A percentile compares a stretch with the other conserved stretches of the same genome.
Conservation (phyloP, 2,113 vertebrate genomes). For the Tretioscincus oriximinensis region DNA sequence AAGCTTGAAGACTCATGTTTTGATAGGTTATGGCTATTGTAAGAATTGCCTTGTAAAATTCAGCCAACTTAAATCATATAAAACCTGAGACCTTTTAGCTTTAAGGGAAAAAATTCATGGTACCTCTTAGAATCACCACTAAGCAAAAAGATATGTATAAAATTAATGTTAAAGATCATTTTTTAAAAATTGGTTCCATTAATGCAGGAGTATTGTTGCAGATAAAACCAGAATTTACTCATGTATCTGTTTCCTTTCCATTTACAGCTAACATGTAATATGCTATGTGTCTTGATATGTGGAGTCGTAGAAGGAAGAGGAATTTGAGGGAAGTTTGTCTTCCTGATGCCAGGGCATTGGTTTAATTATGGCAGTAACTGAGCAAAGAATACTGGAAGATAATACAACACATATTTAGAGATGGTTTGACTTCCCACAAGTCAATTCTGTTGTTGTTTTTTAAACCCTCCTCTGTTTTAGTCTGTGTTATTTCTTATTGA, state of each 20-base stretch:
- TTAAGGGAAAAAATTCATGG: background rate
- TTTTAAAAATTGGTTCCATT: background rate
- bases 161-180: too few relatives aligned
- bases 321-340: background rate
- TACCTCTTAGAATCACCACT: background rate
- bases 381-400: slow-evolving; percentile 31
- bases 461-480: slow-evolving; percentile 32
- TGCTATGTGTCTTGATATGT: background rate
- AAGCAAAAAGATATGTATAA: background rate
- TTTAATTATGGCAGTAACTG: slow-evolving; percentile 25
- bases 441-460: background rate
- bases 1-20: background rate
- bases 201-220: background rate
- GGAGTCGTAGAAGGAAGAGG: background rate
- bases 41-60: background rate
- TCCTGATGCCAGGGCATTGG: background rate
- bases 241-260: background rate
- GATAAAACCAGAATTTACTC: too few relatives aligned
- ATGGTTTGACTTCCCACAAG: slow-evolving; percentile 32
- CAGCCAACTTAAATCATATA: background rate
- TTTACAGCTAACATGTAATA: background rate
- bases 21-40: background rate
- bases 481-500: slow-evolving; percentile 41
- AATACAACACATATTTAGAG: slow-evolving; percentile 39
- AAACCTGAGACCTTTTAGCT: background rate